phyloP scores from a whole-genome alignment of 35 echinoderm and acorn worm species.

The Acanthaster planci region DNA sequence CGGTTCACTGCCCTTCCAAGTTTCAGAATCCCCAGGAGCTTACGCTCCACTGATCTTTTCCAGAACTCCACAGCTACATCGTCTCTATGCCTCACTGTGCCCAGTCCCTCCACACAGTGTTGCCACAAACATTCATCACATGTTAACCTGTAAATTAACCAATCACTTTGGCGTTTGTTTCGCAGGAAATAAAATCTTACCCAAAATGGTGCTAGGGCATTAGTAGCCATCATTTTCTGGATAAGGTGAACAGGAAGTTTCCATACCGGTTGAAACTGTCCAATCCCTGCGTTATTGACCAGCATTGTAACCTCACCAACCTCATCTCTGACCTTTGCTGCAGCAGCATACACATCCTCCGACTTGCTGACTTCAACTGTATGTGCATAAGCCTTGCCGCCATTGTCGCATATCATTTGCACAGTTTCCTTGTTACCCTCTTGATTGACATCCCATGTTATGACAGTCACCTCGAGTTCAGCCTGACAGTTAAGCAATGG shows the following conservation, averaged over 20 bases:
- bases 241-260: constrained; percentile 47
- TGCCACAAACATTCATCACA: too few species aligned
- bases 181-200: background rate
- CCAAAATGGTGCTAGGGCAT: constrained; percentile 60
- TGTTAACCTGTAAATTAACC: too few species aligned
- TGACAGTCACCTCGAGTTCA: constrained; percentile 50
- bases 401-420: constrained; percentile 36
- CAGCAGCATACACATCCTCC: constrained; percentile 60
- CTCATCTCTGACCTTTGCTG: constrained; percentile 65
- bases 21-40: too few species aligned
- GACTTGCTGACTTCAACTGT: constrained; percentile 72
- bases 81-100: too few species aligned
- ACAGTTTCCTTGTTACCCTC: constrained; percentile 48
- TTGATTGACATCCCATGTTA: constrained; percentile 63
- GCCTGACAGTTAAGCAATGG: constrained; percentile 49
- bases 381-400: constrained; percentile 60
- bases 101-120: too few species aligned
- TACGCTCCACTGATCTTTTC: too few species aligned
- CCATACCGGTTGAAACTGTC: constrained; percentile 49
- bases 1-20: too few species aligned
- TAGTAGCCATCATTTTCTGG: constrained; percentile 55
- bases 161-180: background rate
- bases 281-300: constrained; percentile 86
- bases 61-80: too few species aligned
- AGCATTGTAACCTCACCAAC: constrained; percentile 72